These are phyloP conservation scores for Plebejus melissa DNA, from an alignment of 2,888 invertebrate genomes.

Conservation along the genomic window DNA sequence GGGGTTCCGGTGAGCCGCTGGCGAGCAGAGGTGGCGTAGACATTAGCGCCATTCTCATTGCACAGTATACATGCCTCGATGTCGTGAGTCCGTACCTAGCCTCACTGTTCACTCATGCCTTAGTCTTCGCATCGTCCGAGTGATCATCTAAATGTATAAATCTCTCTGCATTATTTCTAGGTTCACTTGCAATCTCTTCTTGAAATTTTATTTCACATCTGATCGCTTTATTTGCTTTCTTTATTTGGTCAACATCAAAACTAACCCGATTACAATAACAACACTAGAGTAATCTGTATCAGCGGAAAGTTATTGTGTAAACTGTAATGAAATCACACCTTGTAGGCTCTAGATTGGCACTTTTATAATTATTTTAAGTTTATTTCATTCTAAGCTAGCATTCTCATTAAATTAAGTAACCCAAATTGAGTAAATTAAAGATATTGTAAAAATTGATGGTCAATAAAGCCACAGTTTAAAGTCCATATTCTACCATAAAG, in stretches of 20 bases:
- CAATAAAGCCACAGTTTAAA: neutral
- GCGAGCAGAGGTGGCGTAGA: constrained; percentile 54
- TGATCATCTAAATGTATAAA: constrained; percentile 57
- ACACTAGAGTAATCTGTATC: constrained; percentile 43
- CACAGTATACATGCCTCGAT: constrained; percentile 61
- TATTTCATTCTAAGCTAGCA: constrained; percentile 25
- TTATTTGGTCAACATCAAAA: constrained; percentile 56
- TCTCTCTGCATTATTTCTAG: constrained; percentile 53
- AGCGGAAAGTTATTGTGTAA: constrained; percentile 39
- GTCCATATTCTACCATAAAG: neutral
- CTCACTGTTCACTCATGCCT: constrained; percentile 70
- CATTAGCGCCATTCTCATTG: constrained; percentile 56
- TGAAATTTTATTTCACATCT: constrained; percentile 60
- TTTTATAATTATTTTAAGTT: constrained; percentile 41
- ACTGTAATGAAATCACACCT: constrained; percentile 45
- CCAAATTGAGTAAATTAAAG: neutral
- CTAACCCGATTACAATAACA: constrained; percentile 54
- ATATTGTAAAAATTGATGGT: neutral
- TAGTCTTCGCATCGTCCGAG: constrained; percentile 72
- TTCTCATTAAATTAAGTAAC: constrained; percentile 27
- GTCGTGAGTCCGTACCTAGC: constrained; percentile 68
- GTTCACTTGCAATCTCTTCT: constrained; percentile 57
- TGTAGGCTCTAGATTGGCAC: constrained; percentile 64
- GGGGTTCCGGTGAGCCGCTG: constrained; percentile 40
- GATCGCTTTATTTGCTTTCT: constrained; percentile 55